Evolutionary conservation across 2,888 invertebrate species (phyloP), one percentile per base, ranked within the genome.

Genomic region (Leptura quadrifasciata): DNA sequence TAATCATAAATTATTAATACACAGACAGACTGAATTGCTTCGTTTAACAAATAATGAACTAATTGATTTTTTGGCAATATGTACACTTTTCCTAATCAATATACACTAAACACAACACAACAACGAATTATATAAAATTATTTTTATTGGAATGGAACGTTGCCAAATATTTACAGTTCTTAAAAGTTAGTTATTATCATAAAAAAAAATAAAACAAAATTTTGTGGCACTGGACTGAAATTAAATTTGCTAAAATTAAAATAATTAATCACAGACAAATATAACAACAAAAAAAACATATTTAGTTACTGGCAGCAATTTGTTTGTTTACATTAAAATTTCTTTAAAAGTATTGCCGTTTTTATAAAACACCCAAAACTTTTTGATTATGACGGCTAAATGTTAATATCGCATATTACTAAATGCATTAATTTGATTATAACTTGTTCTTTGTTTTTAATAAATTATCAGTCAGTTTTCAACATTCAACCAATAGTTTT

Each of bases 1-100:
- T 89, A 88, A 88, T 88, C 88, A 88, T 88, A 88, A 89, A 88
- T 89, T 87, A 88, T 86, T 82, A 85, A 86, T 88, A 88, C 88
- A 88, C 87, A 87, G 87, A 88, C 87, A 87, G 85, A 87, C 85
- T 86, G 84, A 86, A 88, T 86, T 85, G 85, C 84, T 84, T 85
- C 75, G 78, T 85, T 85, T 85, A 88, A 88, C 88, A 88, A 88
- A 87, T 85, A 87, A 87, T 86, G 84, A 87, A 84, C 86, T 86
- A 87, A 84, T 84, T 84, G 84, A 85, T 86, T 87, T n/a, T 87
- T 88, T 88, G 88, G 88, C 88, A 88, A 87, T 89, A 88, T 89
- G 86, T 88, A 89, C 88, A 89, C 84, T 83, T 85, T 79, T 85
- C 82, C 84, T 85, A 84, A 83, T 75, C 85, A 85, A 84, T 85